These are phyloP conservation scores for Hycleus cichorii DNA, from an alignment of 1,140 invertebrate species.

Conservation along the genomic window DNA sequence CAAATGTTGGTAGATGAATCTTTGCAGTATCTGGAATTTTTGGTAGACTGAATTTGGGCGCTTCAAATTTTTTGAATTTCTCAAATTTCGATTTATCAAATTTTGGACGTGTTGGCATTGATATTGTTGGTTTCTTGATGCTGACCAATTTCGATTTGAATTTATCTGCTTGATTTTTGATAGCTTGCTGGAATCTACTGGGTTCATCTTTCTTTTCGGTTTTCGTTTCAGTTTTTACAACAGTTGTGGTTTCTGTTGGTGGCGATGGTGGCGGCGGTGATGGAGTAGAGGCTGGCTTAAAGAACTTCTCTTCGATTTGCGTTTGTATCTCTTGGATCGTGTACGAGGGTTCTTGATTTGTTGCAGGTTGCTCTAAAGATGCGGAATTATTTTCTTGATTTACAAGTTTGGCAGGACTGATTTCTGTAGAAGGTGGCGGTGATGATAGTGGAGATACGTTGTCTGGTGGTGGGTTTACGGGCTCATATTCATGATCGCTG, in stretches of 20 bases:
- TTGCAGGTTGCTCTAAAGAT: constrained; percentile 1
- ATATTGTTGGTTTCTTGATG: constrained; percentile 46
- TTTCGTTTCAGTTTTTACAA: constrained; percentile 40
- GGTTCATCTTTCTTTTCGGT: constrained; percentile 26
- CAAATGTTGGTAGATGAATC: constrained; percentile 45
- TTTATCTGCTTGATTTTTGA: constrained; percentile 53
- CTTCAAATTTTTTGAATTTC: constrained; percentile 30
- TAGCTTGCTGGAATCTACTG: constrained; percentile 23
- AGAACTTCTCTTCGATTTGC: constrained; percentile 29
- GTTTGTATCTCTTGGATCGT: constrained; percentile 23
- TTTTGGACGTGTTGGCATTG: constrained; percentile 43
- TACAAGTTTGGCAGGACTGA: neutral
- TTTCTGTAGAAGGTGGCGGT: constrained; percentile 1
- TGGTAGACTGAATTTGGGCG: constrained; percentile 50
- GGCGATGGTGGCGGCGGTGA: neutral
- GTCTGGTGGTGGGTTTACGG: constrained; percentile 47
- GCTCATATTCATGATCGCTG: constrained; percentile 87
- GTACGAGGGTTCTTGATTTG: neutral
- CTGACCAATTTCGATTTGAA: constrained; percentile 52
- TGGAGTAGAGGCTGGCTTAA: constrained; percentile 10
- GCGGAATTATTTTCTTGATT: constrained; percentile 6
- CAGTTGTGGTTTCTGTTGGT: constrained; percentile 36
- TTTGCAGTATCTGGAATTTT: constrained; percentile 54
- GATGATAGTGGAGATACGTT: neutral
- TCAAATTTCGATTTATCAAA: constrained; percentile 28